Evolutionary conservation across 2,113 vertebrate species (phyloP).

Genomic region (Rousettus leschenaultii): DNA sequence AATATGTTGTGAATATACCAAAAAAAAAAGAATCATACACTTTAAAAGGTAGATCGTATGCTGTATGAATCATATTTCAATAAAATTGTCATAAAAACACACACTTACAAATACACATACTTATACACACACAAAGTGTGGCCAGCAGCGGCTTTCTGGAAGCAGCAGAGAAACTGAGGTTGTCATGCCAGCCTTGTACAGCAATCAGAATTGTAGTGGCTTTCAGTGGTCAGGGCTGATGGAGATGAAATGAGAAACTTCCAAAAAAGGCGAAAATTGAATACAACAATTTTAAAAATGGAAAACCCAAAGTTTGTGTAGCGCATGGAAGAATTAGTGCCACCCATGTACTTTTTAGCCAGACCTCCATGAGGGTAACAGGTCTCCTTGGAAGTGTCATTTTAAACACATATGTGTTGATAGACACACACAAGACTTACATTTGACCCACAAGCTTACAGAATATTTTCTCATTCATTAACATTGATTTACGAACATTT

Average conservation of each 20-base stretch:
- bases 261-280: not conserved
- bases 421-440: not conserved
- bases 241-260: not conserved
- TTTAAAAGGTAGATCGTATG: not conserved
- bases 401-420: not conserved
- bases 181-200: not conserved
- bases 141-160: not conserved
- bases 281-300: not conserved
- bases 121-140: not conserved
- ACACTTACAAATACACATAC: not conserved
- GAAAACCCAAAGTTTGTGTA: not conserved
- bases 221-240: not conserved
- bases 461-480: not conserved
- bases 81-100: not conserved
- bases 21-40: not conserved
- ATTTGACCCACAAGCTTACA: not conserved
- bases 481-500: not conserved
- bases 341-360: not conserved
- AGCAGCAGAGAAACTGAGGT: not conserved
- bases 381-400: not conserved
- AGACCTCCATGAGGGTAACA: not conserved
- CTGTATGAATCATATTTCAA: not conserved
- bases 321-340: not conserved
- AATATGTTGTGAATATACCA: not conserved
- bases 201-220: not conserved